A percentile compares a stretch with the other conserved stretches of the same genome.
phyloP scores from a whole-genome alignment of 2,888 invertebrate species.

The Baronia brevicornis region DNA sequence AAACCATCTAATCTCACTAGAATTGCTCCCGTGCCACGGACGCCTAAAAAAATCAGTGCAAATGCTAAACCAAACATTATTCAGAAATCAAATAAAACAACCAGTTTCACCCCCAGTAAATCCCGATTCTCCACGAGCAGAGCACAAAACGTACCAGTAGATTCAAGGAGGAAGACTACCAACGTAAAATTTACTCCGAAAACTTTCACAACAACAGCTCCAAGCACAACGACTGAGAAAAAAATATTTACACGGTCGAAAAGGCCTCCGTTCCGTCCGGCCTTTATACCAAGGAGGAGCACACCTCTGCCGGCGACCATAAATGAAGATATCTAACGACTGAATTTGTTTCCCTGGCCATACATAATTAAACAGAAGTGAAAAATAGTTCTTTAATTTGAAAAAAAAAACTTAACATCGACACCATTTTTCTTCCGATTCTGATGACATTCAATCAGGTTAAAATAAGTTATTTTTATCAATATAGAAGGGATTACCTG shows the following conservation, averaged over 20 bases:
- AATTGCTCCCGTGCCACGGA: constrained; percentile 28
- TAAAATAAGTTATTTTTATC: constrained; percentile 10
- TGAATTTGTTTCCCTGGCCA: constrained; percentile 19
- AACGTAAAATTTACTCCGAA: constrained; percentile 34
- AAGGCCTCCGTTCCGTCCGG: constrained; percentile 54
- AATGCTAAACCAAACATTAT: constrained; percentile 33
- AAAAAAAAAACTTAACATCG: constrained; percentile 16
- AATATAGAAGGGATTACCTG: constrained; percentile 22
- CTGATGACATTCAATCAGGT: constrained; percentile 22
- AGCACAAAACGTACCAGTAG: constrained; percentile 62
- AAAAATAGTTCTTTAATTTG: constrained; percentile 38
- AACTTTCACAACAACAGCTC: constrained; percentile 51
- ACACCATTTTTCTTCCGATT: constrained; percentile 26
- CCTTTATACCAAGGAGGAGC: constrained; percentile 54
- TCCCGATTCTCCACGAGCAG: constrained; percentile 51
- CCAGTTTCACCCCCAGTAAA: constrained; percentile 46
- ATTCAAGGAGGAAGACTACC: constrained; percentile 40
- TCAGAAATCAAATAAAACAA: constrained; percentile 53
- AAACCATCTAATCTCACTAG: constrained; percentile 52
- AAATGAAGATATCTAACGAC: constrained; percentile 26
- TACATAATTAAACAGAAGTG: constrained; percentile 18
- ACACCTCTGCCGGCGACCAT: constrained; percentile 38
- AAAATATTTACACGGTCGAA: constrained; percentile 54
- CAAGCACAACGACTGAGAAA: constrained; percentile 55
- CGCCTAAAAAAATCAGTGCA: constrained; percentile 42